phyloP scores from a whole-genome alignment of 2,888 invertebrate genomes.

The Sminthurides aquaticus region DNA sequence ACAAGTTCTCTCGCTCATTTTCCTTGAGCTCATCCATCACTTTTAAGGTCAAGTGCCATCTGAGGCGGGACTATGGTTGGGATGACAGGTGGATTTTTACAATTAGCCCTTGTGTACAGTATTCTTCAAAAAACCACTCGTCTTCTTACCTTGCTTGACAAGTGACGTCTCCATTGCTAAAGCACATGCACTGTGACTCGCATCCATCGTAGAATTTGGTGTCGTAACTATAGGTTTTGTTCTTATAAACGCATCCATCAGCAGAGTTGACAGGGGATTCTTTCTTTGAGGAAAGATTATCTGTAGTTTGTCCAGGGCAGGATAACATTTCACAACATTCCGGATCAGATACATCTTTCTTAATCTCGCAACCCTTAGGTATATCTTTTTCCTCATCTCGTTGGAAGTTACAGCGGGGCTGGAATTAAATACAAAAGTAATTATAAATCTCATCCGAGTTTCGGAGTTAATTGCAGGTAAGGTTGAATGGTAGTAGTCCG shows the following conservation, averaged over 20 bases:
- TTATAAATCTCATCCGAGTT: not conserved
- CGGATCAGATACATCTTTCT: slow-evolving; percentile 39
- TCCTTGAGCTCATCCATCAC: no score
- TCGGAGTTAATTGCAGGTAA: not conserved
- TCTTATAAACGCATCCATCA: slow-evolving; percentile 59
- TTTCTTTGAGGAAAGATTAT: slow-evolving; percentile 25
- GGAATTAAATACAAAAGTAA: slow-evolving; percentile 2
- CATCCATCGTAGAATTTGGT: slow-evolving; percentile 73
- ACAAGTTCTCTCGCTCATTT: no score
- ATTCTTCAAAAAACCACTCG: no score
- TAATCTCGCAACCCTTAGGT: slow-evolving; percentile 39
- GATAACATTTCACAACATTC: slow-evolving; percentile 41
- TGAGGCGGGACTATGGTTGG: no score
- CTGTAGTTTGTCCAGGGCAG: slow-evolving; percentile 34
- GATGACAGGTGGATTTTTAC: no score
- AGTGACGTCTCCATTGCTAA: slow-evolving; percentile 62
- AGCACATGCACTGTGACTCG: slow-evolving; percentile 67
- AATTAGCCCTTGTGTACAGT: no score
- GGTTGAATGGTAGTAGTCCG: no score
- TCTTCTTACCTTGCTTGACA: slow-evolving; percentile 65
- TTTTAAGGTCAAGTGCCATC: no score
- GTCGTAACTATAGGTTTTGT: slow-evolving; percentile 60
- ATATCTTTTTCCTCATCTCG: slow-evolving; percentile 41
- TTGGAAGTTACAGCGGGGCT: slow-evolving; percentile 42
- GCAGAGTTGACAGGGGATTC: slow-evolving; percentile 45